These are phyloP conservation scores for Steromphala cineraria DNA, from an alignment of 2,888 invertebrate species.

Conservation along the genomic window DNA sequence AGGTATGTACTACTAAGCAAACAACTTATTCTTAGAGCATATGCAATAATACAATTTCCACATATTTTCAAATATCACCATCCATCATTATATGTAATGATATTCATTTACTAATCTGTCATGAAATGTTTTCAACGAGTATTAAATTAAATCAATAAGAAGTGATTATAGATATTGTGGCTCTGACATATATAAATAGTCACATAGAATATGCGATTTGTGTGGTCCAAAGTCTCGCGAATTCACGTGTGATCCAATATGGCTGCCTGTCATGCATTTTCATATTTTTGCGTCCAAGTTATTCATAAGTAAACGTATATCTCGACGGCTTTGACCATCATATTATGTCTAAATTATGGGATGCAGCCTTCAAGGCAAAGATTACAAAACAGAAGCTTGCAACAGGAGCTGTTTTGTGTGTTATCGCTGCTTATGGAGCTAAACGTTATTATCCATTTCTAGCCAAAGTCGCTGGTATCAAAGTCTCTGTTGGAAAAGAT, in stretches of 20 bases:
- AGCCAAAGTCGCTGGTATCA: constrained; percentile 23
- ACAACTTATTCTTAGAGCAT: no score
- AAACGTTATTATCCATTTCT: constrained; percentile 57
- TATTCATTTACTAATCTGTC: not conserved
- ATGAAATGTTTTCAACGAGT: not conserved
- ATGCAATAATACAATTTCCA: no score
- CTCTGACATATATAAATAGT: not conserved
- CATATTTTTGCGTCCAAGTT: not conserved
- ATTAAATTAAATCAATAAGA: no score
- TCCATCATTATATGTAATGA: no score
- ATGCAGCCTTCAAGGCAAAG: constrained; percentile 41
- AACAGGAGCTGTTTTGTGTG: constrained; percentile 58
- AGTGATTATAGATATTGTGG: no score
- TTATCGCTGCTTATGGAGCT: constrained; percentile 61
- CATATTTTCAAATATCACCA: no score
- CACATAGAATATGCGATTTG: not conserved
- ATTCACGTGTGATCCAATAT: constrained; percentile 4
- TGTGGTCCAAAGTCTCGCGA: constrained; percentile 17
- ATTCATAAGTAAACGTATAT: no score
- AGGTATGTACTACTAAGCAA: not conserved
- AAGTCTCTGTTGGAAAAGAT: not conserved
- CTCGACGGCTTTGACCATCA: no score
- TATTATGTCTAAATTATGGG: constrained; percentile 57
- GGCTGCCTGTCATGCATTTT: not conserved
- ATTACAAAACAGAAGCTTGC: constrained; percentile 54